Evolutionary conservation across 1,140 invertebrate species (phyloP).

Genomic region (Meloidogyne chitwoodi): DNA sequence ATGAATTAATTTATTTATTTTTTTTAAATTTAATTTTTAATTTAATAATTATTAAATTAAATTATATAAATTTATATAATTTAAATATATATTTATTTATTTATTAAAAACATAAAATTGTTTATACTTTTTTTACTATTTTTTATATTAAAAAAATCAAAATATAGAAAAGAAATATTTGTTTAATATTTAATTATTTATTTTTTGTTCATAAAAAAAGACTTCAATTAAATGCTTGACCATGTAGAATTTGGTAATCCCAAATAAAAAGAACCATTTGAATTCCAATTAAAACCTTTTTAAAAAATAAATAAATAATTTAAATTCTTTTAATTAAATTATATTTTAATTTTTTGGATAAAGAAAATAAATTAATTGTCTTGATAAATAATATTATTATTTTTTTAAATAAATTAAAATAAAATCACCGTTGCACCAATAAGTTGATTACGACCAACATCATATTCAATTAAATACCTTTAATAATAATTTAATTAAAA

Average conservation of each 20-base stretch:
- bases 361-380: no score
- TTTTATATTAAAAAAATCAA: no score
- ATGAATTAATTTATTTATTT: no score
- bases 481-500: background rate
- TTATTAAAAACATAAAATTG: no score
- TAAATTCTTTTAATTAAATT: background rate
- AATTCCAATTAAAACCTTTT: slow-evolving; percentile 7
- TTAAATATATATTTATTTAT: no score
- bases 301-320: background rate
- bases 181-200: background rate
- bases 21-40: no score
- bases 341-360: no score
- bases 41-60: no score
- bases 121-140: no score
- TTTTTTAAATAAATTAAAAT: background rate
- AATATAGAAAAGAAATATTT: background rate
- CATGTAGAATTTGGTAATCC: slow-evolving; percentile 22
- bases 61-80: no score
- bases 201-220: background rate
- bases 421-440: background rate
- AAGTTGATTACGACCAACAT: background rate
- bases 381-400: no score
- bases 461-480: background rate
- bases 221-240: slow-evolving; percentile 6
- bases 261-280: slow-evolving; percentile 22